Conservation (phyloP, 1,140 invertebrate species). For the Drosophila hydei region DNA sequence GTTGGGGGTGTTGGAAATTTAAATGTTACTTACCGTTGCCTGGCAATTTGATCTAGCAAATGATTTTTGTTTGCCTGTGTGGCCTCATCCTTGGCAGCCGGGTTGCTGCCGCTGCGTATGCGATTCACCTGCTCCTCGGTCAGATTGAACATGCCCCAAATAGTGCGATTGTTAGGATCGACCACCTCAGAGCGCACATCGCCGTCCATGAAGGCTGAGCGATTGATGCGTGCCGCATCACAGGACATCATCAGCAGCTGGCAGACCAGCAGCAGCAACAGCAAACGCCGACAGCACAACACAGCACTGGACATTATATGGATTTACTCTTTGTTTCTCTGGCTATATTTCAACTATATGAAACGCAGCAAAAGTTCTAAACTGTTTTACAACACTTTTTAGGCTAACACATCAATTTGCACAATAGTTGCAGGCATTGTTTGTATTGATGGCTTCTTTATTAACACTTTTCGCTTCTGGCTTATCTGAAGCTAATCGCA, state of each 20-base stretch:
- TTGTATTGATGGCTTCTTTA: slow-evolving; percentile 4
- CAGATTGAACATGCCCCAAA: slow-evolving; percentile 70
- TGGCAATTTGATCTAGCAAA: slow-evolving; percentile 46
- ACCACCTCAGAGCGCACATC: slow-evolving; percentile 70
- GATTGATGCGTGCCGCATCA: slow-evolving; percentile 51
- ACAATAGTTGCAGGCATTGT: slow-evolving; percentile 12
- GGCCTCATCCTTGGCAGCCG: slow-evolving; percentile 42
- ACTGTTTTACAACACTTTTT: not conserved
- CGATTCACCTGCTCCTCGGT: slow-evolving; percentile 69
- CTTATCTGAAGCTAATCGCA: not conserved
- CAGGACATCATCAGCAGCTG: slow-evolving; percentile 49
- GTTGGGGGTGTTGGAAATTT: not conserved
- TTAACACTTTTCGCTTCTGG: slow-evolving; percentile 11
- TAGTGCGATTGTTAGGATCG: slow-evolving; percentile 73
- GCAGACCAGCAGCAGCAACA: slow-evolving; percentile 36
- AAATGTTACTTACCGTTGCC: slow-evolving; percentile 55
- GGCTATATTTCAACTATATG: not conserved
- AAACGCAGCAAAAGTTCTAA: slow-evolving; percentile 8
- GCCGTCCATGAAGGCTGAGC: slow-evolving; percentile 56
- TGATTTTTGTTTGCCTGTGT: slow-evolving; percentile 30
- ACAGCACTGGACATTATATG: slow-evolving; percentile 44
- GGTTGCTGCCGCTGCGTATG: slow-evolving; percentile 61
- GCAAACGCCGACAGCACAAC: slow-evolving; percentile 27
- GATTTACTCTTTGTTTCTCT: not conserved
- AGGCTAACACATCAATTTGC: slow-evolving; percentile 6